Evolutionary conservation across 1,140 invertebrate species (phyloP).

Genomic region (Oscheius sp.): DNA sequence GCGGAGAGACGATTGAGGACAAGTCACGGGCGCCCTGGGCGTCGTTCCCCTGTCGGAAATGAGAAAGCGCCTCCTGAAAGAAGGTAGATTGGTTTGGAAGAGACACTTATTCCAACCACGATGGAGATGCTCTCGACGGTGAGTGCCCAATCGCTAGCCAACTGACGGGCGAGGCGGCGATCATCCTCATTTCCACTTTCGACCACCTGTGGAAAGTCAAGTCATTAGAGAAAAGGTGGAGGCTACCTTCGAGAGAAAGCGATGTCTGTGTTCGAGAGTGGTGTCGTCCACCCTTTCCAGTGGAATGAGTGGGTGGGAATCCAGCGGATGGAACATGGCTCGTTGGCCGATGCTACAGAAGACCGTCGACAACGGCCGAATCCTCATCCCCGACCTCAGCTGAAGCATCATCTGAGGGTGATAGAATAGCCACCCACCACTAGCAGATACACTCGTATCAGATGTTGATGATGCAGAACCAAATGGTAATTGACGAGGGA

Average conservation of each 20-base stretch:
- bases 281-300: constrained; percentile 29
- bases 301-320: constrained; percentile 32
- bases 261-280: constrained; percentile 16
- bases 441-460: neutral
- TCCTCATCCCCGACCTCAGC: neutral
- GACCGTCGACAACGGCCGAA: constrained; percentile 8
- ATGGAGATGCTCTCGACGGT: constrained; percentile 25
- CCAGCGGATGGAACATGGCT: constrained; percentile 22
- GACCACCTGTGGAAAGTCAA: neutral
- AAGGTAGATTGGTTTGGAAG: neutral
- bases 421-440: neutral
- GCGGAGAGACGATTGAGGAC: neutral
- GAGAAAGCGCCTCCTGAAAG: constrained; percentile 22
- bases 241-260: constrained; percentile 1
- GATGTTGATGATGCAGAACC: constrained; percentile 28
- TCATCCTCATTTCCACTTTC: constrained; percentile 19
- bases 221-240: neutral
- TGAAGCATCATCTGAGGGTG: neutral
- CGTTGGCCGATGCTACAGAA: constrained; percentile 27
- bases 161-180: constrained; percentile 4
- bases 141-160: constrained; percentile 25
- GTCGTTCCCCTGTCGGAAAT: constrained; percentile 21
- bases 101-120: neutral
- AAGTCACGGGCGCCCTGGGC: constrained; percentile 1
- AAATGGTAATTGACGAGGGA: constrained; percentile 24